These are phyloP conservation scores for Rhimphoctona megacephalus DNA, from an alignment of 2,888 invertebrate genomes.

Conservation along the genomic window DNA sequence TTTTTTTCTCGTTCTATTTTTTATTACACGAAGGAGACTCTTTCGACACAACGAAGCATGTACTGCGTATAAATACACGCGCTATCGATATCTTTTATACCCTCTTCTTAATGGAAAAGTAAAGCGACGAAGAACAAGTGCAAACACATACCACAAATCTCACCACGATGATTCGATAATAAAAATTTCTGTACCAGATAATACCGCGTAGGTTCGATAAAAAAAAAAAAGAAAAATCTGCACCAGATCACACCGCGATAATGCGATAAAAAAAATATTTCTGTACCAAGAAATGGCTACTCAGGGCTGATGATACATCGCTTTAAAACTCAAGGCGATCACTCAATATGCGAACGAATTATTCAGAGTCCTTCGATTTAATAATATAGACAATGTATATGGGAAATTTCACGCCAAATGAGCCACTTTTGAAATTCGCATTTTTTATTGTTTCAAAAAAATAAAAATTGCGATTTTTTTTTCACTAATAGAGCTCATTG, in stretches of 20 bases:
- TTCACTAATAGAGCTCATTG: no score
- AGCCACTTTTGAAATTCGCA: no score
- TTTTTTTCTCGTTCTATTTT: constrained; percentile 12
- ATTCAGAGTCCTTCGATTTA: constrained; percentile 56
- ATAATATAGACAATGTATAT: constrained; percentile 7
- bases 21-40: constrained; percentile 14
- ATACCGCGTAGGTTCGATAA: neutral
- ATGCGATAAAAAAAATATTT: constrained; percentile 5
- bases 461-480: no score
- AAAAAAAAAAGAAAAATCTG: neutral
- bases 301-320: constrained; percentile 45
- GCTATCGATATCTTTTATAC: constrained; percentile 15
- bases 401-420: no score
- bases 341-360: constrained; percentile 33
- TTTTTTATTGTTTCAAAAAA: no score
- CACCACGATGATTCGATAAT: neutral
- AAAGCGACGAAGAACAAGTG: constrained; percentile 16
- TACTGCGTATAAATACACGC: neutral
- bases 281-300: neutral
- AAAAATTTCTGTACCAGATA: constrained; percentile 11
- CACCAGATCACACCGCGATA: neutral
- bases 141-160: constrained; percentile 42
- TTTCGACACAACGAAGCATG: neutral
- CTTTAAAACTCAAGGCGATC: constrained; percentile 41
- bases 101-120: neutral